Base-by-base conservation (phyloP, 2,113 vertebrate genomes). In the Aptenodytes patagonicus region DNA sequence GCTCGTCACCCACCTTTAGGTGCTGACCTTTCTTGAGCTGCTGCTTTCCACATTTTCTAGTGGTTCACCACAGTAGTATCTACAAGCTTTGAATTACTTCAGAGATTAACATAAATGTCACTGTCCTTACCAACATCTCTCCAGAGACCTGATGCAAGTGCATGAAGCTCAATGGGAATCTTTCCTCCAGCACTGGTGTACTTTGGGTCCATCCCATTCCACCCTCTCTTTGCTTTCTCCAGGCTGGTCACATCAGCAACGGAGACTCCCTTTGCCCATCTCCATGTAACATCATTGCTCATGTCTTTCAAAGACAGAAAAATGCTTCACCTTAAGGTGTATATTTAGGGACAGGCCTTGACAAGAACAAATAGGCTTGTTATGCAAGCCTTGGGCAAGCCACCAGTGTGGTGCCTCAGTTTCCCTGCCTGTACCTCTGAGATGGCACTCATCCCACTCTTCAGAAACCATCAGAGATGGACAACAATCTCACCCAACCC, bases 211-310 rank as follows among this genome's bases (percentile, higher is more conserved):
- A 40, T 49, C 16, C 46, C 65, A 24, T 89, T 46, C 17, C 54
- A 51, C 18, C 5, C 5, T 20, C 52, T 65, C 68, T 78, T 55
- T 58, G 58, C 31, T 52, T 76, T 72, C 52, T 51, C 31, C 38
- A 84, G 44, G 55, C 26, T 24, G 34, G 38, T 42, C 71, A 40
- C 62, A 65, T 61, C 62, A 94, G 69, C 70, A 78, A 36, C 3
- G 10, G 40, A 46, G 49, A 13, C 13, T 47, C 60, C 46, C 44
- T 79, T 36, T 52, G 46, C 42, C 57, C 65, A 49, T 17, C 19
- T 57, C 55, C 24, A 17, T 0, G 0, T 36, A 26, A 55, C 0
- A 0, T 11, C 17, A 32, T 9, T 75, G 68, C 25, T 80, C 0
- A 0, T 10, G 29, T 47, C 83, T 61, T 86, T 66, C 40, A 77